phyloP scores from a whole-genome alignment of 2,888 invertebrate genomes.

The Drosophila aldrichi region DNA sequence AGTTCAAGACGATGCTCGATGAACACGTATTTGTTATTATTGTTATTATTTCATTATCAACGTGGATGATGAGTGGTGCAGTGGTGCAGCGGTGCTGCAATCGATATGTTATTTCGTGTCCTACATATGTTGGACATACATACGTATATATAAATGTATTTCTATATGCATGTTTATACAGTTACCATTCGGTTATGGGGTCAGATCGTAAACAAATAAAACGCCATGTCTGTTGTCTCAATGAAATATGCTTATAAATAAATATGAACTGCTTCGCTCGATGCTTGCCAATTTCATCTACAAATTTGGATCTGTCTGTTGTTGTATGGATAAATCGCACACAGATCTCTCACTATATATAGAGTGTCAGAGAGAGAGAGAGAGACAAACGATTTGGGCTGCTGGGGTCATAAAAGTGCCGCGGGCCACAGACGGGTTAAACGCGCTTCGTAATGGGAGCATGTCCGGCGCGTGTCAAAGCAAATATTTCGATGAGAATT shows the following conservation, averaged over 20 bases:
- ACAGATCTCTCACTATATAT: not conserved
- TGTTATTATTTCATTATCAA: constrained; percentile 38
- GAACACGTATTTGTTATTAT: constrained; percentile 36
- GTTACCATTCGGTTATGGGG: constrained; percentile 54
- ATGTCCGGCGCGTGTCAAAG: not conserved
- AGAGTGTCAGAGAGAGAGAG: no score
- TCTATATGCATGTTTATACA: not conserved
- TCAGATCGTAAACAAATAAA: constrained; percentile 71
- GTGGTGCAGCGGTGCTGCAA: constrained; percentile 32
- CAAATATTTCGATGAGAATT: not conserved
- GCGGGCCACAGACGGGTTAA: constrained; percentile 24
- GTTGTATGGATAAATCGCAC: constrained; percentile 1
- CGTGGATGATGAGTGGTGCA: constrained; percentile 16
- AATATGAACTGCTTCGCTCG: constrained; percentile 33
- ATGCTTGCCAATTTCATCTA: constrained; percentile 26
- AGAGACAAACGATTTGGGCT: constrained; percentile 13
- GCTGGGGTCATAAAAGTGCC: constrained; percentile 54
- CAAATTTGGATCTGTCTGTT: constrained; percentile 29
- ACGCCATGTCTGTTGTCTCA: constrained; percentile 45
- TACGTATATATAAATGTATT: not conserved
- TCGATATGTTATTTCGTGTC: constrained; percentile 32
- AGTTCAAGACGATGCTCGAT: constrained; percentile 58
- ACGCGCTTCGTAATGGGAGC: not conserved
- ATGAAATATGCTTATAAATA: constrained; percentile 49
- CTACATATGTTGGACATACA: constrained; percentile 23